A percentile compares a stretch with the other conserved stretches of the same genome.
phyloP scores from a whole-genome alignment of 2,888 invertebrate species.

The Thera obeliscata region DNA sequence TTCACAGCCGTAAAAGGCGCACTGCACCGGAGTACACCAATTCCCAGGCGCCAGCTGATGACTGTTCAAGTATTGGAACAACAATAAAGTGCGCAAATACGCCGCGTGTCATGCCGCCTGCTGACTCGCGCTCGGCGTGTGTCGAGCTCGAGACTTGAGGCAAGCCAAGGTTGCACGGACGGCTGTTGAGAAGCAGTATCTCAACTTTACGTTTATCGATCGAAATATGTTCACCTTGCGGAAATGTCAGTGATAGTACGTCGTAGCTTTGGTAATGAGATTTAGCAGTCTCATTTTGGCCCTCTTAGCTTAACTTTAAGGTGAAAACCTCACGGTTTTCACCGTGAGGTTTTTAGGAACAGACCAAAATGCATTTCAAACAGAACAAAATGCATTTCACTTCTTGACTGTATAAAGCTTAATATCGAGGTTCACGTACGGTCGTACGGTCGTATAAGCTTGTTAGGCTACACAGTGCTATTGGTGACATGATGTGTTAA shows the following conservation, averaged over 20 bases:
- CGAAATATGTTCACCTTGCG: background rate
- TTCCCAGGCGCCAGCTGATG: slow-evolving; percentile 25
- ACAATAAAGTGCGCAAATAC: slow-evolving; percentile 31
- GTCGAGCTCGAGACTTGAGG: slow-evolving; percentile 12
- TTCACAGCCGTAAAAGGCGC: slow-evolving; percentile 2
- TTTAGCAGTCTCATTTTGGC: too few species aligned
- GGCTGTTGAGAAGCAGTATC: slow-evolving; percentile 12
- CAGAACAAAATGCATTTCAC: background rate
- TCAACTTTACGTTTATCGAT: slow-evolving; percentile 4
- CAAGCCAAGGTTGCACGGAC: slow-evolving; percentile 10
- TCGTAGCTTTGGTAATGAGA: background rate
- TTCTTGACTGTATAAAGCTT: background rate
- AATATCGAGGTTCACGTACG: background rate
- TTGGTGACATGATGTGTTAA: background rate
- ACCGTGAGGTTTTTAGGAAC: too few species aligned
- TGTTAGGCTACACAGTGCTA: background rate
- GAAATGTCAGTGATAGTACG: background rate
- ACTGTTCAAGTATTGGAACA: slow-evolving; percentile 24
- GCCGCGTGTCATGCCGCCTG: slow-evolving; percentile 26
- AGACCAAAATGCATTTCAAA: background rate
- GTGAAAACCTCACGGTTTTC: too few species aligned
- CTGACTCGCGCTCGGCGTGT: slow-evolving; percentile 17
- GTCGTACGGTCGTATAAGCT: background rate
- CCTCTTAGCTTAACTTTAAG: too few species aligned
- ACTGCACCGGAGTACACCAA: slow-evolving; percentile 14